Evolutionary conservation across 2,797 vertebrate genomes (phyloP).

Genomic region (Pristis pectinata): DNA sequence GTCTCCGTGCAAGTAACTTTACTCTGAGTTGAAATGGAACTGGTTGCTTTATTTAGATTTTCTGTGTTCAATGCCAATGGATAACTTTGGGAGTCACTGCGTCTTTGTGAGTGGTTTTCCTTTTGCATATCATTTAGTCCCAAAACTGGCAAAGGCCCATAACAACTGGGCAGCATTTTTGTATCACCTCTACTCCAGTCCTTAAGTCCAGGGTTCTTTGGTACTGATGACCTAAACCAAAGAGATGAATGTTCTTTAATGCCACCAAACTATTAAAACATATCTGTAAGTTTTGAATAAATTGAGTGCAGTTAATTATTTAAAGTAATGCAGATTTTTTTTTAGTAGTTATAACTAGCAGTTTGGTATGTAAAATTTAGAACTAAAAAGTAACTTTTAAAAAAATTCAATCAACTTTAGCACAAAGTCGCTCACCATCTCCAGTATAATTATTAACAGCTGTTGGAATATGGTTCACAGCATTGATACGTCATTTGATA

Average conservation of each 20-base stretch:
- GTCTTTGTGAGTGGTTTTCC: not conserved
- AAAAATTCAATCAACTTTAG: not conserved
- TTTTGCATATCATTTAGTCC: not conserved
- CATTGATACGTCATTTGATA: not conserved
- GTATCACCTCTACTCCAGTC: not conserved
- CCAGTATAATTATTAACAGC: not conserved
- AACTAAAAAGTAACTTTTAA: not conserved
- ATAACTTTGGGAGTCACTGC: not conserved
- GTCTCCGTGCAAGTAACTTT: not conserved
- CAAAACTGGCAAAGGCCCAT: not conserved
- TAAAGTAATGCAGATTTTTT: not conserved
- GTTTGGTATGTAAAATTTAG: not conserved
- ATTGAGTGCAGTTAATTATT: not conserved
- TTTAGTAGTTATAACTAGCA: not conserved
- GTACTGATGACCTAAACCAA: not conserved
- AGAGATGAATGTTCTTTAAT: not conserved
- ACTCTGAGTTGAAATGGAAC: slow-evolving; percentile 9
- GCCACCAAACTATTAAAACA: not conserved
- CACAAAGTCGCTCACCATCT: not conserved
- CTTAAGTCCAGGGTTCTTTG: not conserved
- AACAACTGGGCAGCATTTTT: not conserved
- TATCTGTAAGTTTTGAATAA: not conserved
- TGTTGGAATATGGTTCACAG: not conserved
- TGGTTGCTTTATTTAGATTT: slow-evolving; percentile 21
- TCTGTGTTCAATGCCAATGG: not conserved